Evolutionary conservation across 2,888 invertebrate species (phyloP).

Genomic region (Acanthosoma haemorrhoidale): DNA sequence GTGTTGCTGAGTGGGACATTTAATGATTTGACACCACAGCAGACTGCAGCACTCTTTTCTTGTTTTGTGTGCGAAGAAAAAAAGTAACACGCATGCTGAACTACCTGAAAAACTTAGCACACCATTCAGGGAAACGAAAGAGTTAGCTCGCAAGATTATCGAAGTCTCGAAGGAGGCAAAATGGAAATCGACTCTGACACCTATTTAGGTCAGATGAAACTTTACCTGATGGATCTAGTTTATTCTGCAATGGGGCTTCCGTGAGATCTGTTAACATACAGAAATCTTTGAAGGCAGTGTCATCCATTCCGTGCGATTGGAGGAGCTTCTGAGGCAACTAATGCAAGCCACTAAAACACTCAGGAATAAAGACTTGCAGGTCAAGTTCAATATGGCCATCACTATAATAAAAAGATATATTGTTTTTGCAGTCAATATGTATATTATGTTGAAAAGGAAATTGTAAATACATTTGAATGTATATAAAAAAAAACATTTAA

Average conservation of each 20-base stretch:
- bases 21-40: constrained; percentile 72
- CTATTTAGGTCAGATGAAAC: constrained; percentile 89
- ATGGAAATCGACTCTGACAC: constrained; percentile 82
- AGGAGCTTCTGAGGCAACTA: constrained; percentile 94
- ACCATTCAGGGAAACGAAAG: constrained; percentile 88
- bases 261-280: constrained; percentile 91
- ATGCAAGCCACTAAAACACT: constrained; percentile 94
- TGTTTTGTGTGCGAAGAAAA: constrained; percentile 93
- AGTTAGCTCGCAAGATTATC: constrained; percentile 86
- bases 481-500: background rate
- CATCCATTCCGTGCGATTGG: constrained; percentile 89
- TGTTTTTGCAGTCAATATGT: constrained; percentile 98
- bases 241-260: no score
- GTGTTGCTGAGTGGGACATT: constrained; percentile 97
- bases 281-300: constrained; percentile 92
- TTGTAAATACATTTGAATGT: background rate
- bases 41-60: constrained; percentile 79
- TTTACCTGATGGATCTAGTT: constrained; percentile 95
- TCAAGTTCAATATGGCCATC: constrained; percentile 90
- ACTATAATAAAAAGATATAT: constrained; percentile 93
- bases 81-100: constrained; percentile 72
- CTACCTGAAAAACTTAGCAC: constrained; percentile 77
- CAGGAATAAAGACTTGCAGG: constrained; percentile 90
- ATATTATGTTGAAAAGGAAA: constrained; percentile 47
- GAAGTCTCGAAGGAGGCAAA: constrained; percentile 76